A percentile compares a stretch with the other conserved stretches of the same genome.
Evolutionary conservation across 2,888 invertebrate species (phyloP).

Genomic region (Eucriotettix oculatus): DNA sequence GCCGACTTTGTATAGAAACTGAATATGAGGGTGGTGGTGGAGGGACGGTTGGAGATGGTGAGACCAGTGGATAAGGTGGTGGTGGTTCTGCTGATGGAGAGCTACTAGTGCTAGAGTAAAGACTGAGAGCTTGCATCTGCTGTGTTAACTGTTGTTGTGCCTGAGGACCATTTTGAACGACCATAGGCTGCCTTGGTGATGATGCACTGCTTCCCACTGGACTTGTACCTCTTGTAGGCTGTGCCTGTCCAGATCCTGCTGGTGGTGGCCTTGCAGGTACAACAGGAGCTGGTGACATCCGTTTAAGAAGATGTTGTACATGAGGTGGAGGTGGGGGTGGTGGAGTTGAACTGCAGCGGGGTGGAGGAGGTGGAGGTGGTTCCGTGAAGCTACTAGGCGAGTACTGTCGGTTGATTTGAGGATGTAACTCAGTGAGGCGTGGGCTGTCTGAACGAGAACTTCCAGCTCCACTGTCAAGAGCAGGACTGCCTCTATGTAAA

Average conservation of each 20-base stretch:
- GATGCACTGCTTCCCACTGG: slow-evolving; percentile 36
- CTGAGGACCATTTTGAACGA: slow-evolving; percentile 67
- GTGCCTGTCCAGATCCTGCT: slow-evolving; percentile 27
- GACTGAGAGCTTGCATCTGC: slow-evolving; percentile 71
- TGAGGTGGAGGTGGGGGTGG: slow-evolving; percentile 31
- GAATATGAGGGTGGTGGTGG: slow-evolving; percentile 74
- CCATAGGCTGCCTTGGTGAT: slow-evolving; percentile 54
- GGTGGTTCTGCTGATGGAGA: slow-evolving; percentile 43
- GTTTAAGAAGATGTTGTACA: slow-evolving; percentile 54
- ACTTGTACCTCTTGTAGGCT: slow-evolving; percentile 43
- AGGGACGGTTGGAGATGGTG: slow-evolving; percentile 38
- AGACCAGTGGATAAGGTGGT: slow-evolving; percentile 45
- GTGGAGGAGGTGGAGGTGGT: slow-evolving; percentile 36
- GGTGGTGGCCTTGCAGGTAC: slow-evolving; percentile 23
- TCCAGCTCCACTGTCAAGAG: slow-evolving; percentile 69
- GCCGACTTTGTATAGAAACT: slow-evolving; percentile 70
- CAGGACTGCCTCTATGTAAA: slow-evolving; percentile 64
- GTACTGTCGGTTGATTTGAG: slow-evolving; percentile 53
- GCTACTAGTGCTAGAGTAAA: slow-evolving; percentile 37
- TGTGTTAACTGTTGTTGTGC: slow-evolving; percentile 70
- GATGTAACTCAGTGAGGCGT: slow-evolving; percentile 34
- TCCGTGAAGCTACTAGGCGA: slow-evolving; percentile 42
- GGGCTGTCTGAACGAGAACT: slow-evolving; percentile 83
- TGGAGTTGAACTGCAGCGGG: slow-evolving; percentile 50
- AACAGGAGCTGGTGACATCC: slow-evolving; percentile 59